Conservation (phyloP, 2,797 vertebrate genomes). For the Parotocinclus haroldoi region DNA sequence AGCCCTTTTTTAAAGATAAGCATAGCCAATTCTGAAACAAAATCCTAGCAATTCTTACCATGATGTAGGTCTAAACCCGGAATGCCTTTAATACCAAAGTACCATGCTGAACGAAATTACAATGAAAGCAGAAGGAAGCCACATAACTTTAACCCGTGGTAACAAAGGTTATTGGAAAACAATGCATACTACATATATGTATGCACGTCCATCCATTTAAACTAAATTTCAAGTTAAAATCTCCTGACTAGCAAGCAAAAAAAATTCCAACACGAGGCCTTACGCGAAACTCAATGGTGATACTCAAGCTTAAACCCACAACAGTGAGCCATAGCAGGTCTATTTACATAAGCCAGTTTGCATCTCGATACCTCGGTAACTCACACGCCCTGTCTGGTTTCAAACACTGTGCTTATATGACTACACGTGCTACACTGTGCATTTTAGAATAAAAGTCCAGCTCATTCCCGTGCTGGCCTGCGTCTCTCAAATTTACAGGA, state of each 20-base stretch:
- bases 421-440: no score
- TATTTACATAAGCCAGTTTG: slow-evolving; percentile 28
- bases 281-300: not conserved
- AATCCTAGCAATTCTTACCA: slow-evolving; percentile 1
- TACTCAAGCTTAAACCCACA: not conserved
- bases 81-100: not conserved
- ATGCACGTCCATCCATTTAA: no score
- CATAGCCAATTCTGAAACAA: not conserved
- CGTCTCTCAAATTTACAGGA: no score
- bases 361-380: slow-evolving; percentile 27
- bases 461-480: not conserved
- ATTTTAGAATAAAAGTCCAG: slow-evolving; percentile 27
- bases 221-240: no score
- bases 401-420: no score
- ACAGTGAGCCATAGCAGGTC: slow-evolving; percentile 8
- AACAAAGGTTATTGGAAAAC: no score
- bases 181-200: no score
- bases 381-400: slow-evolving; percentile 4
- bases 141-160: no score
- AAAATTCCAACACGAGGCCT: not conserved
- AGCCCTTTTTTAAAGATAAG: no score
- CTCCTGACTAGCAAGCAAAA: not conserved
- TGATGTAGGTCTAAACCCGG: not conserved
- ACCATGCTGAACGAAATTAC: no score
- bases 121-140: not conserved